Evolutionary conservation across 2,113 vertebrate genomes (phyloP), one percentile per base, ranked within the genome.

Genomic region (Mus pahari): DNA sequence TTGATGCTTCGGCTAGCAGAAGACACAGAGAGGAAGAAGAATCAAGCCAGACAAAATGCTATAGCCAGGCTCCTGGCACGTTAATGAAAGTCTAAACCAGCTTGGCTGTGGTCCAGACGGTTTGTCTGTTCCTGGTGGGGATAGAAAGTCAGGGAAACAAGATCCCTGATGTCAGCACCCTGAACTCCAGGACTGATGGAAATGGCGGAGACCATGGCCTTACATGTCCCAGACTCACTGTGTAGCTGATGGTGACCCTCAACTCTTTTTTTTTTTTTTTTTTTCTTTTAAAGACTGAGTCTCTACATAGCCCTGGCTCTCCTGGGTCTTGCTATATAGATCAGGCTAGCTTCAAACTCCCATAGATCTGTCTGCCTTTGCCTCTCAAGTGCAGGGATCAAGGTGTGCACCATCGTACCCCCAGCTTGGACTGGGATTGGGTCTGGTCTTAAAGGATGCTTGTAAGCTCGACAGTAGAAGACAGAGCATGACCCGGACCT

Each of bases 31-130:
- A 55, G 10, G 48, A 86, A 78, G 24, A 42, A 93, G 48, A 89
- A 55, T 13, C 39, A 6, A n/a, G 19, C 53, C 33, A 26, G 45
- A 36, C 2, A 58, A 66, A 31, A 45, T 22, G n/a, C 19, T 71
- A n/a, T 6, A 26, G 24, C 45, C 33, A 71, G 84, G 24, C 24
- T 96, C 81, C 31, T 39, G 64, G 53, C 31, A 50, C 48, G 89
- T 88, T 53, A 62, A 42, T 42, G 42, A 71, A 96, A 90, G 58
- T 77, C 66, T 89, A 22, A 74, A 95, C 86, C 89, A 83, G 91
- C 39, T 90, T 91, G 73, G 33, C 71, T 48, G 60, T 39, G 48
- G 39, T 75, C 66, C 60, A 70, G 75, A 88, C 48, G n/a, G 74
- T 78, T 73, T 70, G 48, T 70, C 42, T 6, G 1, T 55, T 86